Evolutionary conservation across 2,797 vertebrate genomes (phyloP).

Genomic region (Anguilla marmorata): DNA sequence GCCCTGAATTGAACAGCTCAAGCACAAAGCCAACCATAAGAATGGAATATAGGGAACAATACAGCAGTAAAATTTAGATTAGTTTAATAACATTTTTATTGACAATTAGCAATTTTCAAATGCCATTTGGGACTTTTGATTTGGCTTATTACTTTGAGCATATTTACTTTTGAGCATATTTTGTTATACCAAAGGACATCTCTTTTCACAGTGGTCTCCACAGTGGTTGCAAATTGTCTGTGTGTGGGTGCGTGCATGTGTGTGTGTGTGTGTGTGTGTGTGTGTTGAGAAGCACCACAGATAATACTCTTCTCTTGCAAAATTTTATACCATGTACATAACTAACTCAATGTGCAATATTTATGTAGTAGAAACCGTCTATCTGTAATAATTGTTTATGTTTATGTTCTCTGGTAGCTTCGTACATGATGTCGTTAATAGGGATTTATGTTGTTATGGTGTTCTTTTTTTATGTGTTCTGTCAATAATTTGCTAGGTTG

Average conservation of each 20-base stretch:
- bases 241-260: not conserved
- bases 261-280: not conserved
- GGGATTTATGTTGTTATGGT: not conserved
- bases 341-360: constrained; percentile 23
- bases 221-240: not conserved
- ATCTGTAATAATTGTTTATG: constrained; percentile 27
- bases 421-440: not conserved
- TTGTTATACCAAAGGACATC: not conserved
- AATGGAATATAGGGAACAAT: not conserved
- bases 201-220: not conserved
- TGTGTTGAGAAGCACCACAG: not conserved
- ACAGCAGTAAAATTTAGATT: not conserved
- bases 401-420: constrained; percentile 15
- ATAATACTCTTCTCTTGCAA: not conserved
- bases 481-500: constrained; percentile 25
- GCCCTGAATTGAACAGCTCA: not conserved
- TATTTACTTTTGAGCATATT: too few relatives aligned
- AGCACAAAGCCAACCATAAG: not conserved
- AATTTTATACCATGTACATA: constrained; percentile 5
- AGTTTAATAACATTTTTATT: not conserved
- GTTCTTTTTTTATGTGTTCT: not conserved
- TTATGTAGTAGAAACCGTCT: not conserved
- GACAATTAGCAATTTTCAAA: not conserved
- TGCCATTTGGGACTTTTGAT: not conserved
- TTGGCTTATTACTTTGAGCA: not conserved